Percentiles rank a stretch among this genome's conserved stretches.
phyloP scores from a whole-genome alignment of 2,113 vertebrate species.

The Neopipo cinnamomea region DNA sequence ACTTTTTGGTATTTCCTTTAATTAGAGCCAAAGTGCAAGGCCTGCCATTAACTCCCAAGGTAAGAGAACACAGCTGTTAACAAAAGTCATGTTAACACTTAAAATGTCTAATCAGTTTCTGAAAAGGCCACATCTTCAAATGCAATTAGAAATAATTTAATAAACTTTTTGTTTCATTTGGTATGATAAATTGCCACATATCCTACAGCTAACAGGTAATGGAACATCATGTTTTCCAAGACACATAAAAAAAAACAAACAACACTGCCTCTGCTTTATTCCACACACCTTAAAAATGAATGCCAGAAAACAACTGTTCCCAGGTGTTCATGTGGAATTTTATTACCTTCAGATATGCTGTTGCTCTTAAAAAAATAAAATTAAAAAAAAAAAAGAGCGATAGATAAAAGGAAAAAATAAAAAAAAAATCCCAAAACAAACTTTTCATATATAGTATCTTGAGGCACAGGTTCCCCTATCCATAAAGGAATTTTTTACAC shows the following conservation, averaged over 20 bases:
- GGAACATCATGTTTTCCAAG: neutral
- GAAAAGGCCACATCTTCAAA: constrained; percentile 31
- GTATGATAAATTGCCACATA: neutral
- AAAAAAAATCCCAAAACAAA: neutral
- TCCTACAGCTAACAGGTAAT: neutral
- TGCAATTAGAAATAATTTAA: neutral
- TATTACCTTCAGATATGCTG: neutral
- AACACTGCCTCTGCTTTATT: neutral
- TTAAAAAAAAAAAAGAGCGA: neutral
- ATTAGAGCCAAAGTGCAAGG: neutral
- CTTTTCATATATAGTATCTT: neutral
- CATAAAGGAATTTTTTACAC: neutral
- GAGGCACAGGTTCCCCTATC: neutral
- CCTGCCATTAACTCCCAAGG: neutral
- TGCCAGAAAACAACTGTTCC: neutral
- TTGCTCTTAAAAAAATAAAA: neutral
- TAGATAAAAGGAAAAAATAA: neutral
- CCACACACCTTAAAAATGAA: neutral
- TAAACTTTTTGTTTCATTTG: neutral
- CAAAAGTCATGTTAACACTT: neutral
- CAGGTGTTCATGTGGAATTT: neutral
- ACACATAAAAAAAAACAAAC: neutral
- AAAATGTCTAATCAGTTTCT: neutral
- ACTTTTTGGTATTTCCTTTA: neutral
- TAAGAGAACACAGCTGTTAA: neutral